Percentiles rank a stretch among this genome's conserved stretches.
phyloP scores from a whole-genome alignment of 2,888 invertebrate species.

The Ochropleura plecta region DNA sequence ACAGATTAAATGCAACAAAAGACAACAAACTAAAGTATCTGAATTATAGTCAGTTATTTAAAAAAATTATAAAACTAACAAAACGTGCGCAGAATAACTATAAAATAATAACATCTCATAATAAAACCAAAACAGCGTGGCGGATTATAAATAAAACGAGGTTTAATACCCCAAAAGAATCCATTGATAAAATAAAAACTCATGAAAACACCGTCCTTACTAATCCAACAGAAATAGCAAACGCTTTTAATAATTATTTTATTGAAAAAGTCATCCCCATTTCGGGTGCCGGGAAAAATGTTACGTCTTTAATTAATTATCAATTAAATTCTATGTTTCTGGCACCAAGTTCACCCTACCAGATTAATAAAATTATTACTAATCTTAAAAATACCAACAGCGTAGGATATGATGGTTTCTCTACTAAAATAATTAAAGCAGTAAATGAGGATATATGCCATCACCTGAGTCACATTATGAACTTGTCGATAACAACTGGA shows the following conservation, averaged over 20 bases:
- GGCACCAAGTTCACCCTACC: background rate
- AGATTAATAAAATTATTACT: background rate
- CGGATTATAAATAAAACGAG: background rate
- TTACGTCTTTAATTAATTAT: background rate
- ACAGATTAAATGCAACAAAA: too few species aligned
- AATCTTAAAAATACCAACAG: background rate
- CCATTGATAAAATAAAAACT: background rate
- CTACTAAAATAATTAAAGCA: background rate
- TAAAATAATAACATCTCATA: too few species aligned
- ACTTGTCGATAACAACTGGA: background rate
- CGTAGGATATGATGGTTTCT: slow-evolving; percentile 1
- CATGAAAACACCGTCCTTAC: background rate
- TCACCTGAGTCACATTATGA: background rate
- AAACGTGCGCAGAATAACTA: too few species aligned
- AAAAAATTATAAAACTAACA: too few species aligned
- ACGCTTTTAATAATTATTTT: background rate
- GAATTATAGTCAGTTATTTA: too few species aligned
- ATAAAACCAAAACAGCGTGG: too few species aligned
- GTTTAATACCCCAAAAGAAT: background rate
- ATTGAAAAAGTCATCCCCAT: background rate
- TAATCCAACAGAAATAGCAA: slow-evolving; percentile 3
- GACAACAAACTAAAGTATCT: too few species aligned
- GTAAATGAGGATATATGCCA: background rate
- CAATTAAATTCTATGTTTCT: slow-evolving; percentile 5
- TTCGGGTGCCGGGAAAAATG: background rate